Conservation (phyloP, 2,888 invertebrate species). For the Epistrophe grossulariae region DNA sequence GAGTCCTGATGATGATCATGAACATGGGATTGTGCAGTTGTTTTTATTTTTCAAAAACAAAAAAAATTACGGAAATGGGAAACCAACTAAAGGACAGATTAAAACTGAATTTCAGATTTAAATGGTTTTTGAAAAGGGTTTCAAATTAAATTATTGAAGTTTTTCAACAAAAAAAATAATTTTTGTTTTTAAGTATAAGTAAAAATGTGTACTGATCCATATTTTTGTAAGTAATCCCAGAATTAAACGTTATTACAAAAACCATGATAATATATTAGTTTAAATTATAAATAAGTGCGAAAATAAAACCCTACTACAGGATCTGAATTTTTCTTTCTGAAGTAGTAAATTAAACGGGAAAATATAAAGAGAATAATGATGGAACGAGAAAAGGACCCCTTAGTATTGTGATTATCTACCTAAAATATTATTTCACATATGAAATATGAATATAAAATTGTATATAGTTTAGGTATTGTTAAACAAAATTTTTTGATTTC, state of each 20-base stretch:
- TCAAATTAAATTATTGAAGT: background rate
- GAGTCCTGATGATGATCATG: conserved; percentile 41
- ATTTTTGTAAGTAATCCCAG: background rate
- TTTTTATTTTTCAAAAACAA: conserved; percentile 14
- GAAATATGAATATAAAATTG: too few relatives aligned
- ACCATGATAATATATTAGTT: too few relatives aligned
- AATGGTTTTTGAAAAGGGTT: conserved; percentile 13
- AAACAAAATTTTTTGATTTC: too few relatives aligned
- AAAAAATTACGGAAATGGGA: conserved; percentile 2
- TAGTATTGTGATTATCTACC: too few relatives aligned
- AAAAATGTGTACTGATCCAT: background rate
- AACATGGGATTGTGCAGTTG: conserved; percentile 11
- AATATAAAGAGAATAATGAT: too few relatives aligned
- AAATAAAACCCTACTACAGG: background rate
- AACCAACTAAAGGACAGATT: conserved; percentile 31
- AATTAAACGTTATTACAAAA: background rate
- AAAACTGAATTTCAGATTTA: conserved; percentile 35
- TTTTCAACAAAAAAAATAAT: background rate
- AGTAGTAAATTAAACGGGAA: too few relatives aligned
- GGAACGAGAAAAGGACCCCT: too few relatives aligned
- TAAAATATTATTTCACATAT: too few relatives aligned
- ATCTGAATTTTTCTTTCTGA: background rate
- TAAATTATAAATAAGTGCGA: background rate
- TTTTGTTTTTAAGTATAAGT: background rate
- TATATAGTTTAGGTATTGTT: too few relatives aligned